A percentile compares a stretch with the other conserved stretches of the same genome.
Evolutionary conservation across 2,797 vertebrate species (phyloP).

Genomic region (Megalops cyprinoides): DNA sequence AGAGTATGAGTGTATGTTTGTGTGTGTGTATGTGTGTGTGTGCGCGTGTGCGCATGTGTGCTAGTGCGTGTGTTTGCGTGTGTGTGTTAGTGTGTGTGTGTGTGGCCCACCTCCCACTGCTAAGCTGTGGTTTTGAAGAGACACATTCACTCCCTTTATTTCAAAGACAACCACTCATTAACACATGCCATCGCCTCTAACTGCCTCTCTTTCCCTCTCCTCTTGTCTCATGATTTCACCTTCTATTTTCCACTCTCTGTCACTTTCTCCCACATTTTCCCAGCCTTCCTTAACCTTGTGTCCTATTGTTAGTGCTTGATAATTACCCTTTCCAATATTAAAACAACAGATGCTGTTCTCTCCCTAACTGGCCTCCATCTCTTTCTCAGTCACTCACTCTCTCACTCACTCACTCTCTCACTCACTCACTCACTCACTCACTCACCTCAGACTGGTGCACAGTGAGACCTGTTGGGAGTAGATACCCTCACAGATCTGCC

Average conservation of each 20-base stretch:
- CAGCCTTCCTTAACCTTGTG: neutral
- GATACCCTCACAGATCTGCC: neutral
- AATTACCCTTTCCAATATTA: constrained; percentile 2
- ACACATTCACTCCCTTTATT: constrained; percentile 68
- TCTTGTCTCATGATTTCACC: neutral
- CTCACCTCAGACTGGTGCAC: neutral
- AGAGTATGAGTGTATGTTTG: neutral
- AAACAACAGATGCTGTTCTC: neutral
- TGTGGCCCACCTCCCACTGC: constrained; percentile 60
- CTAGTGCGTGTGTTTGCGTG: constrained; percentile 9
- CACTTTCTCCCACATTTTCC: neutral
- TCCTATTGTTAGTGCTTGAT: neutral
- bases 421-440: neutral
- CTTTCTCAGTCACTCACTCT: constrained; percentile 23
- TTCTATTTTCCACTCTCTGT: neutral
- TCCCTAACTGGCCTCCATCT: constrained; percentile 27
- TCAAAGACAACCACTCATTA: constrained; percentile 65
- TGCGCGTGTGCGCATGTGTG: neutral
- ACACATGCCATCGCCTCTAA: constrained; percentile 48
- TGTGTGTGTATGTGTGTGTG: neutral
- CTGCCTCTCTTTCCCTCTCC: constrained; percentile 21
- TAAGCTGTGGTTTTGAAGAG: constrained; percentile 67
- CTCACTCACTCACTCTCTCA: neutral
- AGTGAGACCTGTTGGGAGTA: neutral
- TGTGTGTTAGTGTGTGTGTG: constrained; percentile 31